A percentile compares a stretch with the other conserved stretches of the same genome.
These are phyloP conservation scores for Malurus splendens DNA, from an alignment of 2,797 vertebrate species.

Conservation along the genomic window DNA sequence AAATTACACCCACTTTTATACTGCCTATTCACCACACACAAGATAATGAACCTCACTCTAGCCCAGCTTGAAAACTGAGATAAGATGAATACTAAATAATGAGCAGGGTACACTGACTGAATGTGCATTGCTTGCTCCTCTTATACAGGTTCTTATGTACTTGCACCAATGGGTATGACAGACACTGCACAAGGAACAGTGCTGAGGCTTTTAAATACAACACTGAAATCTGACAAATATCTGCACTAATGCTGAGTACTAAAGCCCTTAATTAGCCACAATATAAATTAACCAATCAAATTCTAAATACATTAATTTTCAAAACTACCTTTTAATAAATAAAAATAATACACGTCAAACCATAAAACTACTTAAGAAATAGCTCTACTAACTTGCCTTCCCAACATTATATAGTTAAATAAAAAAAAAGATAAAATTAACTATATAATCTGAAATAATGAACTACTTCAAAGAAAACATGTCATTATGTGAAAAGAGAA, in stretches of 20 bases:
- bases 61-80: neutral
- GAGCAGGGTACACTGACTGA: neutral
- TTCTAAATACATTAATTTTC: neutral
- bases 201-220: neutral
- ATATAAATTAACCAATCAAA: neutral
- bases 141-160: neutral
- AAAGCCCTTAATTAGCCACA: neutral
- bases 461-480: neutral
- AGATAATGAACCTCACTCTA: neutral
- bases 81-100: neutral
- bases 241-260: neutral
- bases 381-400: neutral
- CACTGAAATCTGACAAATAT: neutral
- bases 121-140: neutral
- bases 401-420: neutral
- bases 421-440: neutral
- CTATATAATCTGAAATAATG: neutral
- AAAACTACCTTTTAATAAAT: neutral
- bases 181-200: neutral
- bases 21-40: neutral
- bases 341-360: neutral
- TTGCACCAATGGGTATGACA: fast-evolving
- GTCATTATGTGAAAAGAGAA: neutral
- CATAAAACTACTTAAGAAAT: neutral
- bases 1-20: neutral